These are phyloP conservation scores for Bathynomus jamesi DNA, from an alignment of 1,140 invertebrate genomes.

Conservation along the genomic window DNA sequence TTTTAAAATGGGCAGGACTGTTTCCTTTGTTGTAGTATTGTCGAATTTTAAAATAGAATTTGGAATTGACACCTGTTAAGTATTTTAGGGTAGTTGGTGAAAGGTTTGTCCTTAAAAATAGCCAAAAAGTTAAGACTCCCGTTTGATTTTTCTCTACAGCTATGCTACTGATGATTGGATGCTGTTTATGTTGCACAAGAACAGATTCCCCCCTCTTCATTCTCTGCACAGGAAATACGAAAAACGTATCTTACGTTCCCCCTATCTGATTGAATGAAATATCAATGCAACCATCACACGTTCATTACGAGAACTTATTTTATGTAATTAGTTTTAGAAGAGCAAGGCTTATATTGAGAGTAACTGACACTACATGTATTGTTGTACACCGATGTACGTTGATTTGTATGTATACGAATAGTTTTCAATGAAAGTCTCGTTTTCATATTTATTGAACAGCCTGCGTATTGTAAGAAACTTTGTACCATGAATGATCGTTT, in stretches of 20 bases:
- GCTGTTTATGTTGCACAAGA: not conserved
- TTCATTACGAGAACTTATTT: not conserved
- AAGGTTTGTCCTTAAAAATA: not conserved
- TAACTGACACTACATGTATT: not conserved
- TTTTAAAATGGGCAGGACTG: too few relatives aligned
- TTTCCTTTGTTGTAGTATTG: too few relatives aligned
- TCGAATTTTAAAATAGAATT: too few relatives aligned
- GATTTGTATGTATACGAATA: not conserved
- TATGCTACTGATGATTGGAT: not conserved
- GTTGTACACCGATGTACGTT: not conserved
- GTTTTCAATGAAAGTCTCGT: not conserved
- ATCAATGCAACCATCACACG: not conserved
- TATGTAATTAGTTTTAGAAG: not conserved
- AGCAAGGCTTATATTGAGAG: too few relatives aligned
- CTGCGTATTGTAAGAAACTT: too few relatives aligned
- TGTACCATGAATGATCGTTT: too few relatives aligned
- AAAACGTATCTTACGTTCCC: not conserved
- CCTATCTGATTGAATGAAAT: not conserved
- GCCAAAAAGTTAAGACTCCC: not conserved
- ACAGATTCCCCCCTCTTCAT: not conserved
- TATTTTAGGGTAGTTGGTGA: not conserved
- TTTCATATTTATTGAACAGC: too few relatives aligned
- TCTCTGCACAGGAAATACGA: not conserved
- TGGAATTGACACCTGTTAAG: too few relatives aligned
- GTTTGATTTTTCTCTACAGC: not conserved